Evolutionary conservation across 2,888 invertebrate species (phyloP), one percentile per base, ranked within the genome.

Genomic region (Zelleria hepariella): DNA sequence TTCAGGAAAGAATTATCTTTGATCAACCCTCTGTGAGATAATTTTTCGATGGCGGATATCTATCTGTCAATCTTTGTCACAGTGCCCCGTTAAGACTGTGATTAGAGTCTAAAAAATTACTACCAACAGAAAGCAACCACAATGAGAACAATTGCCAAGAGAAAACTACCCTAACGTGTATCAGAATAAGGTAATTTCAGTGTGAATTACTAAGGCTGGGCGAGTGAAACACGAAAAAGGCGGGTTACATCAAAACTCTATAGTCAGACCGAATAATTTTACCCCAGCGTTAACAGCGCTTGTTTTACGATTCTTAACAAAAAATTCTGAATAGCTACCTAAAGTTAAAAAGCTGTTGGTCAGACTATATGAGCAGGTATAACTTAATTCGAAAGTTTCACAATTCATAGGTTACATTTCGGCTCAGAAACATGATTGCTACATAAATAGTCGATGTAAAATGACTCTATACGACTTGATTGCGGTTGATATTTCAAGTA

Each of bases 11-110:
- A 10, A 15, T 42, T 10, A 1, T 3, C 15, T 4, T 10, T 2
- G 1, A 10, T 15, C 2, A 5, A 42, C 15, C 32, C 15, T 2
- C 32, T 3, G 32, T 42, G 15, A 42, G 15, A 15, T 42, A 15
- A 15, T 15, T 3, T 15, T 32, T 32, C 32, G 32, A 32, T 2
- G 32, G 10, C 10, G 32, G 3, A 32, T 15, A 15, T 32, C n/a
- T n/a, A n/a, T 72, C 74, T 76, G 79, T 80, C 80, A 78, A 73
- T 77, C 75, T 67, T 8, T 27, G 54, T 54, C 25, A 54, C 54
- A 26, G 25, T 54, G 27, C 25, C 18, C 18, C 25, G 18, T 8
- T 8, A 51, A 54, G 18, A 10, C 53, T 25, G 54, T 54, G 26
- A 54, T 54, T 54, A 54, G 54, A 54, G 54, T 2, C 25, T 7